Base-by-base conservation (phyloP, 2,888 invertebrate genomes). In the Ernsta delagoae region DNA sequence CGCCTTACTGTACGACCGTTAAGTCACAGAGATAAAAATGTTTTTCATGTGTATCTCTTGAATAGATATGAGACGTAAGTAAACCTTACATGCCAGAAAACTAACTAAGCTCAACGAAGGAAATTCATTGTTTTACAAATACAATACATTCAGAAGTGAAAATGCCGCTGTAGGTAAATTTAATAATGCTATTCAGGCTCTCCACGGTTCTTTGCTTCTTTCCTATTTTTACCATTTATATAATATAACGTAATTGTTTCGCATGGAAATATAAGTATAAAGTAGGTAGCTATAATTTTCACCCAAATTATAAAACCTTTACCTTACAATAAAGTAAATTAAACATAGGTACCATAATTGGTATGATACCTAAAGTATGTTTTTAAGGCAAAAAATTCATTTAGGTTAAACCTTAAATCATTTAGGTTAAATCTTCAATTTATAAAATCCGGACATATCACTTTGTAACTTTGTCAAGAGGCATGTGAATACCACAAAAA, bases 91-190 rank as follows among this genome's bases (percentile, higher is more conserved):
- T 57, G 34, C 48, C 45, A 61, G 61, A 56, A 62, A 67, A 68
- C 67, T 68, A 68, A 68, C 67, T 45, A 54, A 68, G 67, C 61
- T 61, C 43, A 50, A 48, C 45, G 54, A 62, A 62, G 61, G 67
- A 68, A 68, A 48, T 68, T 56, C 67, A 68, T 68, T 68, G 67
- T 68, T 68, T 61, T 61, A 62, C 43, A 39, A 61, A 56, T n/a
- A 67, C 54, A 67, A 54, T 54, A 53, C 60, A 43, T 34, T 53
- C 53, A 41, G 53, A 34, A 56, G 43, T 43, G 54, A 67, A 66
- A 54, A 54, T 41, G 31, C 43, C 54, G 43, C 43, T 57, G 57
- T 54, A 54, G 12, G 66, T 60, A 16, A 16, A 16, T 16, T 66
- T 60, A 54, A 60, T 66, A 54, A 66, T 66, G 41, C 54, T 60